phyloP scores from a whole-genome alignment of 2,888 invertebrate genomes.

The Panzeria rudis region DNA sequence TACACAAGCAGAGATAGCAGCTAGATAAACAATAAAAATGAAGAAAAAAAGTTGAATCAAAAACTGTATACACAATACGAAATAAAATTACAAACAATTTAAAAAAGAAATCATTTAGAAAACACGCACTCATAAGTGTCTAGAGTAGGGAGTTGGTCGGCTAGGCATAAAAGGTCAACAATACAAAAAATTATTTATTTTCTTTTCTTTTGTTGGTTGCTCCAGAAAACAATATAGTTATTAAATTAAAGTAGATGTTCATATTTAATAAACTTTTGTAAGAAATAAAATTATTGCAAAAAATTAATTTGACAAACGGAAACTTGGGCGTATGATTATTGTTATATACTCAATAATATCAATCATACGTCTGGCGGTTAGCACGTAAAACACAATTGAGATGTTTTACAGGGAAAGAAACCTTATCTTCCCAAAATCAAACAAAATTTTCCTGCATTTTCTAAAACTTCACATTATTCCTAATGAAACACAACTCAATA shows the following conservation, averaged over 20 bases:
- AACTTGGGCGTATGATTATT: not conserved
- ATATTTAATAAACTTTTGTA: not conserved
- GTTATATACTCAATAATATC: not conserved
- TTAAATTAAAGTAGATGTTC: not conserved
- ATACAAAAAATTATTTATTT: not conserved
- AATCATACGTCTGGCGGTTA: not conserved
- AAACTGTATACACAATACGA: not conserved
- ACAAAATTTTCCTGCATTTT: too few species aligned
- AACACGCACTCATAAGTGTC: conserved; percentile 36
- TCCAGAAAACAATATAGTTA: not conserved
- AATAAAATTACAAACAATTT: conserved; percentile 56
- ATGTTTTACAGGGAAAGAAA: too few species aligned
- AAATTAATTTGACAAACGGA: not conserved
- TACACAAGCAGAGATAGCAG: conserved; percentile 2
- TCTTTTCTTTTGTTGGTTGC: not conserved
- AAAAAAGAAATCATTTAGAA: conserved; percentile 65
- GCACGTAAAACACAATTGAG: too few species aligned
- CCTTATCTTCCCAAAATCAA: too few species aligned
- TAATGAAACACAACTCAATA: too few species aligned
- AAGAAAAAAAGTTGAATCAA: conserved; percentile 5
- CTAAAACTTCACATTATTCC: too few species aligned
- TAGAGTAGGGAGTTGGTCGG: not conserved
- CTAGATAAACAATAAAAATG: conserved; percentile 50
- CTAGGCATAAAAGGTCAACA: not conserved
- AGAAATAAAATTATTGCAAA: not conserved